A percentile compares a stretch with the other conserved stretches of the same genome.
phyloP scores from a whole-genome alignment of 2,888 invertebrate genomes.

The Drosophila ezoana region DNA sequence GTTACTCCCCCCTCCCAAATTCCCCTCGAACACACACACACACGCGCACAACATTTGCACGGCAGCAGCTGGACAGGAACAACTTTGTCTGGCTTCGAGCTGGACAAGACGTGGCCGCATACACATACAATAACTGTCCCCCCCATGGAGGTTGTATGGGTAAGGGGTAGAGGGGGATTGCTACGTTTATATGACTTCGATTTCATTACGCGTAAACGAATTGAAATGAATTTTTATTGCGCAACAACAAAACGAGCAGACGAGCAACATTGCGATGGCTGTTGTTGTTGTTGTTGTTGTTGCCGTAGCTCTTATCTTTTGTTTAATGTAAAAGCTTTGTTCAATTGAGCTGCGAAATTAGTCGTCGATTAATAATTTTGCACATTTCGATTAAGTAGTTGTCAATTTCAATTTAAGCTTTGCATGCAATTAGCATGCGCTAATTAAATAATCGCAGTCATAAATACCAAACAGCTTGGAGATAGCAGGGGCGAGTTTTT shows the following conservation, averaged over 20 bases:
- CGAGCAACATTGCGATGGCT: slow-evolving; percentile 34
- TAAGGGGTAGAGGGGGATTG: not conserved
- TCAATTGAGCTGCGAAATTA: slow-evolving; percentile 72
- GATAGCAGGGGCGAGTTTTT: slow-evolving; percentile 16
- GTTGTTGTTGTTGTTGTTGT: slow-evolving; percentile 17
- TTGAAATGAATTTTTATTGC: slow-evolving; percentile 82
- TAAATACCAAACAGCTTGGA: slow-evolving; percentile 52
- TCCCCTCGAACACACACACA: too few species aligned
- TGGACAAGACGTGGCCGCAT: slow-evolving; percentile 29
- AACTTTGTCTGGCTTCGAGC: slow-evolving; percentile 68
- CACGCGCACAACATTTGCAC: slow-evolving; percentile 15
- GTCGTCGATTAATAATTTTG: slow-evolving; percentile 73
- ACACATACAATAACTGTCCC: slow-evolving; percentile 64
- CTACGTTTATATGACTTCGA: slow-evolving; percentile 71
- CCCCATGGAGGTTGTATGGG: not conserved
- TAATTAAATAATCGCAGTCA: slow-evolving; percentile 72
- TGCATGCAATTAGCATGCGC: slow-evolving; percentile 67
- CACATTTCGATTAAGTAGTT: slow-evolving; percentile 56
- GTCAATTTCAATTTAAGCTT: slow-evolving; percentile 19
- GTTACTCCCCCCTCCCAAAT: not conserved
- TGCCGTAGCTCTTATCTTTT: slow-evolving; percentile 57
- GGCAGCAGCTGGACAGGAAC: slow-evolving; percentile 53
- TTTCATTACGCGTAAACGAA: slow-evolving; percentile 79
- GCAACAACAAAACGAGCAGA: slow-evolving; percentile 60
- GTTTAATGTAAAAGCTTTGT: slow-evolving; percentile 82